Base-by-base conservation (phyloP, 2,797 vertebrate genomes). In the Oryzias dopingdopingensis region DNA sequence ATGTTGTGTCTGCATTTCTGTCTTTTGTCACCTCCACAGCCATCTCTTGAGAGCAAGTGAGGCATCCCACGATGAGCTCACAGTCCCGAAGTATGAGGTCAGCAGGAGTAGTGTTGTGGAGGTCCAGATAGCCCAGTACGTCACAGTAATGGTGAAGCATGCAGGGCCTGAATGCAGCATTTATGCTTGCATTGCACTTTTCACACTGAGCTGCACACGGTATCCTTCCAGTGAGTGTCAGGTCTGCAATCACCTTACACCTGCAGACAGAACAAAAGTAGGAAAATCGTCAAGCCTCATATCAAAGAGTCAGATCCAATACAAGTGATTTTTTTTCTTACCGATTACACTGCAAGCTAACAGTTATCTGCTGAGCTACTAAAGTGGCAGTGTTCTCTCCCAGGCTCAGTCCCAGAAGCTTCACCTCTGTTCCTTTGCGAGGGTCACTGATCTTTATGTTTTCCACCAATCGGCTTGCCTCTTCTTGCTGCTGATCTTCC, bases 311-410 rank as follows among this genome's bases (percentile, higher is more conserved):
- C 12, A 16, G 14, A 18, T 24, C 17, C n/a, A 12, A 12, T 20
- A 42, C 17, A 12, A 44, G 2, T n/a, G 15, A 0, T 23, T 13
- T 14, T 18, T 55, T 26, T 32, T 2, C 42, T 70, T 48, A 92
- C 93, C 93, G 87, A 65, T 72, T 92, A 70, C 93, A 94, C 58
- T 90, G 90, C 72, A 94, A 86, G 20, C 91, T 91, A 42, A 94
- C 85, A 0, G 90, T 89, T 64, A 94, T 87, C 77, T 72, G 70
- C 1, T 62, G 77, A 23, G 92, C 83, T 5, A 65, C 65, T 12
- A 93, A 73, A 0, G 93, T 94, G 49, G 89, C 92, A 0, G 89
- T 92, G 68, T 89, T 91, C 58, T 91, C 92, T 40, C 92, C 93
- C 58, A 94, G 79, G 70, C 61, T 83, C 68, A 93, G 76, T 14